phyloP scores from a whole-genome alignment of 2,888 invertebrate genomes.

The Hirtodrosophila alboralis region DNA sequence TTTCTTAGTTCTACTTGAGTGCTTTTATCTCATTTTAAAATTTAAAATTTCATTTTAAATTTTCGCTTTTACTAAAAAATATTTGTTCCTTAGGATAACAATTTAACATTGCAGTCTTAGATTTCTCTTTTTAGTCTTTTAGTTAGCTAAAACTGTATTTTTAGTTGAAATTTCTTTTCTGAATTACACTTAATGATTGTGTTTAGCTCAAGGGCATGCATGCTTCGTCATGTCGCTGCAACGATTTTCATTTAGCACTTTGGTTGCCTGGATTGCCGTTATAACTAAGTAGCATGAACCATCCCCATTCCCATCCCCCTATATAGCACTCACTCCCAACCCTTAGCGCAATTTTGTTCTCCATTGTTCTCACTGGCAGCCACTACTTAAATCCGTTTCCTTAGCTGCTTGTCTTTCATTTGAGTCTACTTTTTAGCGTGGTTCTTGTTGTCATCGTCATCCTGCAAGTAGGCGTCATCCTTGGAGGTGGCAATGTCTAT shows the following conservation, averaged over 20 bases:
- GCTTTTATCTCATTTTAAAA: too few species aligned
- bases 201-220: conserved; percentile 21
- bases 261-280: conserved; percentile 38
- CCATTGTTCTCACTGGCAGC: conserved; percentile 58
- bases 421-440: conserved; percentile 37
- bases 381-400: conserved; percentile 71
- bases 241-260: conserved; percentile 41
- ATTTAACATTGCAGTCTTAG: too few species aligned
- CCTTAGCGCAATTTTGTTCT: conserved; percentile 37
- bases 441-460: conserved; percentile 34
- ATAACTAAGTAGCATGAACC: conserved; percentile 66
- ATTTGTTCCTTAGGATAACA: too few species aligned
- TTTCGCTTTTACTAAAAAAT: too few species aligned
- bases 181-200: conserved; percentile 11
- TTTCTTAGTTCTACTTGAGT: too few species aligned
- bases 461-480: conserved; percentile 49
- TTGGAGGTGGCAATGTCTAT: conserved; percentile 53
- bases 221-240: conserved; percentile 2
- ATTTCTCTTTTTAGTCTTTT: too few species aligned
- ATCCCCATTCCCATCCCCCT: background rate
- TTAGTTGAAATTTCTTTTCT: background rate
- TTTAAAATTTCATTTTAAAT: too few species aligned
- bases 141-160: background rate
- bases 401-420: conserved; percentile 55
- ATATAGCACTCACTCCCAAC: background rate